phyloP scores from a whole-genome alignment of 92 coral and sea anemone species.

The Montipora capitata region DNA sequence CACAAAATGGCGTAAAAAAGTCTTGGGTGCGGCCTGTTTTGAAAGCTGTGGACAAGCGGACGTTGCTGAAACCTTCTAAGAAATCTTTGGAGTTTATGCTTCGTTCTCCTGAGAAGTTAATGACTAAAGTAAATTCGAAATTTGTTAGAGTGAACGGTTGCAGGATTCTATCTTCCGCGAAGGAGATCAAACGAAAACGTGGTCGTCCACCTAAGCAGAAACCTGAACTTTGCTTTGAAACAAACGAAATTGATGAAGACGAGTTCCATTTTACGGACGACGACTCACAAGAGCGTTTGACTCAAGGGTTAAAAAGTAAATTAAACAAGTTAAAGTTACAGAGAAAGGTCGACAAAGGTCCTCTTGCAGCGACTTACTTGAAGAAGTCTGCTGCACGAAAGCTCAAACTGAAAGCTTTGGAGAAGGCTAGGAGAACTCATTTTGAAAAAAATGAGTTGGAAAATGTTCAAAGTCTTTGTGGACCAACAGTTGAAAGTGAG shows the following conservation, averaged over 20 bases:
- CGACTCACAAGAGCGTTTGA: conserved; percentile 59
- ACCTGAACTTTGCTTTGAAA: conserved; percentile 42
- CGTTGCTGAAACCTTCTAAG: conserved; percentile 77
- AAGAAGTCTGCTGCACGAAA: conserved; percentile 77
- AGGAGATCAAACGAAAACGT: conserved; percentile 81
- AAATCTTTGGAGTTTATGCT: conserved; percentile 64
- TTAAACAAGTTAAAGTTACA: conserved; percentile 79
- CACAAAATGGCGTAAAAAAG: conserved; percentile 94
- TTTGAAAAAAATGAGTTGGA: conserved; percentile 50
- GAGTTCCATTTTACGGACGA: conserved; percentile 84
- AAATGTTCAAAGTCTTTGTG: conserved; percentile 30
- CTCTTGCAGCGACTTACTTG: conserved; percentile 77
- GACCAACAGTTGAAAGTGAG: conserved; percentile 29
- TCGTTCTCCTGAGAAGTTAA: conserved; percentile 50
- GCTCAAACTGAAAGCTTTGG: conserved; percentile 86
- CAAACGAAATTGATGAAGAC: conserved; percentile 62
- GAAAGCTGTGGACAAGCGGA: conserved; percentile 85
- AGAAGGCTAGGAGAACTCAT: conserved; percentile 77
- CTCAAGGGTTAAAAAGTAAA: conserved; percentile 59
- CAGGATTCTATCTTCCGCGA: conserved; percentile 65
- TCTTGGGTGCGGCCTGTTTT: conserved; percentile 97
- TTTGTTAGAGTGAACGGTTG: conserved; percentile 79
- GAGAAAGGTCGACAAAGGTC: conserved; percentile 74
- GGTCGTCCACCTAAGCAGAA: conserved; percentile 85
- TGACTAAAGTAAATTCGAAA: conserved; percentile 78